Conservation (phyloP, 2,888 invertebrate species). For the Furcula furcula region DNA sequence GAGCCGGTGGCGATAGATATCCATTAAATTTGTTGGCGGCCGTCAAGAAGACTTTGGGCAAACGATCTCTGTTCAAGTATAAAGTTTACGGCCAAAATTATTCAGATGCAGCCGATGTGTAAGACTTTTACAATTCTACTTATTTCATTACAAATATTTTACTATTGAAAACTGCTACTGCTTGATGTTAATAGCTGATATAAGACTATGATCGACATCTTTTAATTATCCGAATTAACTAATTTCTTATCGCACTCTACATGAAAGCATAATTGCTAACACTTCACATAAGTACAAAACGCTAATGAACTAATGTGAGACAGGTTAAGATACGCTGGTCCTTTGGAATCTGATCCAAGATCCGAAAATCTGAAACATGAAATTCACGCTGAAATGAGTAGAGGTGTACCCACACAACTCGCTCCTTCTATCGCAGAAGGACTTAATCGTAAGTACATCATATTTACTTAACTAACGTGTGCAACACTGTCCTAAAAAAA, state of each 20-base stretch:
- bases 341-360: slow-evolving; percentile 36
- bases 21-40: slow-evolving; percentile 45
- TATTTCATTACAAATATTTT: too few species aligned
- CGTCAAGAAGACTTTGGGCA: slow-evolving; percentile 47
- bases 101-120: slow-evolving; percentile 52
- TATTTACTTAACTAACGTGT: too few species aligned
- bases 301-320: slow-evolving; percentile 1
- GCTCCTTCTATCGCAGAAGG: slow-evolving; percentile 37
- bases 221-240: too few species aligned
- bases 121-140: too few species aligned
- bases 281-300: neutral
- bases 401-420: slow-evolving; percentile 40
- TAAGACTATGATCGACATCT: too few species aligned
- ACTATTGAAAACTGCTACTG: too few species aligned
- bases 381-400: slow-evolving; percentile 46
- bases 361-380: slow-evolving; percentile 32
- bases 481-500: too few species aligned
- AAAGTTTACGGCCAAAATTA: slow-evolving; percentile 52
- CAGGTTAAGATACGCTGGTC: slow-evolving; percentile 48
- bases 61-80: slow-evolving; percentile 45
- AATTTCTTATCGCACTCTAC: too few species aligned
- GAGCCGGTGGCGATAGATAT: slow-evolving; percentile 54
- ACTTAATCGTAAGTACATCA: slow-evolving; percentile 25
- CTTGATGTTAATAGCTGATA: too few species aligned
- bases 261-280: too few species aligned